These are phyloP conservation scores for Clarias platycephalus DNA, from an alignment of 2,797 vertebrate genomes.

Conservation along the genomic window DNA sequence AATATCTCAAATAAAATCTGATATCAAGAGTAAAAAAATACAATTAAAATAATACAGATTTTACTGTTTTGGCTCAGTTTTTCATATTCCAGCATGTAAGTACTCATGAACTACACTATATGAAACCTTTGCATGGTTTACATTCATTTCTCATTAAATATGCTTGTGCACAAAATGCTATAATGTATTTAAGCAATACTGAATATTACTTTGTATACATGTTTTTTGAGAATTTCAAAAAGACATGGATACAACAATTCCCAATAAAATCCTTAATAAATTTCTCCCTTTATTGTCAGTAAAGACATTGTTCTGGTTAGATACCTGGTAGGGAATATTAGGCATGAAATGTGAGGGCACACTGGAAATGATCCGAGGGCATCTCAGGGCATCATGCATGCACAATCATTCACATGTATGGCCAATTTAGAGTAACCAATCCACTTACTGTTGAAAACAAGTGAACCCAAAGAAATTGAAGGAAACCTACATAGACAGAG, in stretches of 20 bases:
- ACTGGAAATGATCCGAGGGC: not conserved
- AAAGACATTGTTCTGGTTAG: not conserved
- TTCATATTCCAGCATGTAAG: no score
- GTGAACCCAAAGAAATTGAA: not conserved
- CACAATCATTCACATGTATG: not conserved
- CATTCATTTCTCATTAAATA: no score
- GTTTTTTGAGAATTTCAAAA: no score
- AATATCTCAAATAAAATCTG: no score
- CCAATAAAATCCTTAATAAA: not conserved
- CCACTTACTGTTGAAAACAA: not conserved
- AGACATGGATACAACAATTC: not conserved
- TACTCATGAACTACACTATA: no score
- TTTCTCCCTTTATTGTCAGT: not conserved
- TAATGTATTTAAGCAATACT: not conserved
- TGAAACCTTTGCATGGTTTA: no score
- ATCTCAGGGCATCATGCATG: not conserved
- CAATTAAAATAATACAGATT: no score
- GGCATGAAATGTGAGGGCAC: not conserved
- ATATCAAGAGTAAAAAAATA: no score
- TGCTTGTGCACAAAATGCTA: not conserved
- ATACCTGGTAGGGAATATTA: not conserved
- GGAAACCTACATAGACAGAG: not conserved
- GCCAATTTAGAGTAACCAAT: not conserved
- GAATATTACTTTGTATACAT: not conserved
- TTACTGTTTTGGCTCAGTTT: no score